Conservation (phyloP, 2,113 vertebrate genomes). For the Rafetus swinhoei region DNA sequence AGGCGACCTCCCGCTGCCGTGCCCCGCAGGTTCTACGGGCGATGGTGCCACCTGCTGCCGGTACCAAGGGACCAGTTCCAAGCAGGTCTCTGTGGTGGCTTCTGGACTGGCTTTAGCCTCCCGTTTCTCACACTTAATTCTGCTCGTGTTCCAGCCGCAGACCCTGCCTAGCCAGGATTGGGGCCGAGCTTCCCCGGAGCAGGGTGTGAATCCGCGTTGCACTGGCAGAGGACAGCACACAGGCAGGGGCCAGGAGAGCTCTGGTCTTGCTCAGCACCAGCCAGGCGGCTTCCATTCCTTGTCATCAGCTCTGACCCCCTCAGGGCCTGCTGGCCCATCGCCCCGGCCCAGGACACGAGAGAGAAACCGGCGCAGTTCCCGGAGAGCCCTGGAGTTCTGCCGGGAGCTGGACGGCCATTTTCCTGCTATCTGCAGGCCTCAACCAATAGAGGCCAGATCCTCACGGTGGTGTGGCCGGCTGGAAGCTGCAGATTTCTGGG, state of each 20-base stretch:
- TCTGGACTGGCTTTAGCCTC: neutral
- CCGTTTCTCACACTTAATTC: neutral
- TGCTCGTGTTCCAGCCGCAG: neutral
- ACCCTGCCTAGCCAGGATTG: neutral
- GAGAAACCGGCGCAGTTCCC: neutral
- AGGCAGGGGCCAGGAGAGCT: neutral
- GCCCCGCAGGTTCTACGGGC: accelerated
- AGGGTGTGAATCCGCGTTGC: neutral
- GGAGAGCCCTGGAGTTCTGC: neutral
- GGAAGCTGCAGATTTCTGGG: neutral
- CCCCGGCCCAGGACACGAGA: too few species aligned
- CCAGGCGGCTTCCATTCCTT: neutral
- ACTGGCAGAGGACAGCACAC: neutral
- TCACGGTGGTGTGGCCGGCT: too few species aligned
- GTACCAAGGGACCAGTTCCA: neutral
- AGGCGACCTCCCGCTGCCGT: neutral
- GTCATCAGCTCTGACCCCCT: too few species aligned
- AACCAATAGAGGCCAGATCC: neutral
- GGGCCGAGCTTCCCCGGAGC: neutral
- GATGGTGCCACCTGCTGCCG: neutral
- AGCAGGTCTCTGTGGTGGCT: neutral
- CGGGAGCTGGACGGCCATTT: neutral
- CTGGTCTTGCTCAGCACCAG: neutral
- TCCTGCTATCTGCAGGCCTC: neutral
- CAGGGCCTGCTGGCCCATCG: neutral